These are phyloP conservation scores for Zygogramma bicolorata DNA, from an alignment of 2,888 invertebrate genomes.

Conservation along the genomic window DNA sequence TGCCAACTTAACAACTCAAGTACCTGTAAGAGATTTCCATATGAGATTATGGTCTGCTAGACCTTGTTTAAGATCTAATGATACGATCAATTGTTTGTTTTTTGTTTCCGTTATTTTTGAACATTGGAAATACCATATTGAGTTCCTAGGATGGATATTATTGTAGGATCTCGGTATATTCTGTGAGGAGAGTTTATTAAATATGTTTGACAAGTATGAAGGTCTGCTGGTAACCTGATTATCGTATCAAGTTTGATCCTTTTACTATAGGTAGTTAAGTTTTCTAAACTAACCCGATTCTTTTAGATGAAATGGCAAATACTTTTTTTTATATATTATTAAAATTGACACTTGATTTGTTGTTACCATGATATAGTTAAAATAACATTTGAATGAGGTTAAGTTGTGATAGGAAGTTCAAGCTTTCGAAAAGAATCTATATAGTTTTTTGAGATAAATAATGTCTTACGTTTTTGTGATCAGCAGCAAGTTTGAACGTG, in stretches of 20 bases:
- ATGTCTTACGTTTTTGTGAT: not conserved
- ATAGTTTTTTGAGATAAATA: not conserved
- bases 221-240: not conserved
- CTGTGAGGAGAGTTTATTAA: not conserved
- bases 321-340: no score
- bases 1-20: conserved; percentile 33
- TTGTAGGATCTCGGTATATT: not conserved
- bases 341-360: not conserved
- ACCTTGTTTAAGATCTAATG: not conserved
- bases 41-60: not conserved
- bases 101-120: not conserved
- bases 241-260: not conserved
- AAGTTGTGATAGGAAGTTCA: no score
- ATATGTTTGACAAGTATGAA: not conserved
- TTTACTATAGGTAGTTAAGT: no score
- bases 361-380: not conserved
- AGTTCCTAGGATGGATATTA: not conserved
- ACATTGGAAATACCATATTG: not conserved
- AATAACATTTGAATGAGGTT: no score
- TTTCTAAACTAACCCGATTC: no score
- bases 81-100: not conserved
- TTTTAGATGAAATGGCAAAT: no score
- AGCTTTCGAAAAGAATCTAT: not conserved
- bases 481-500: no score
- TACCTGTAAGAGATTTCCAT: conserved; percentile 4